Conservation (phyloP, 2,888 invertebrate genomes). For the Celastrina argiolus region DNA sequence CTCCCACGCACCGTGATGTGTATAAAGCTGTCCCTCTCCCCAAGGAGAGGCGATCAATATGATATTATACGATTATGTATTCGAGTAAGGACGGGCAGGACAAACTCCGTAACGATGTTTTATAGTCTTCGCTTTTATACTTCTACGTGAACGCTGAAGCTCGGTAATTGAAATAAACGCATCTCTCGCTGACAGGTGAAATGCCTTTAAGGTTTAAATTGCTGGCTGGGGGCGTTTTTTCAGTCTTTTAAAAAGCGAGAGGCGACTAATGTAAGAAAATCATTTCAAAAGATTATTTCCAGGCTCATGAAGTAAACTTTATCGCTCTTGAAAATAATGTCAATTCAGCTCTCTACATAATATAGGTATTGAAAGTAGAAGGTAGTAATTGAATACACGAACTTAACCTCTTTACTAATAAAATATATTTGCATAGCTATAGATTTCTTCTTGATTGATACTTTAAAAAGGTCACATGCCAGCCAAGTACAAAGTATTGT, state of each 20-base stretch:
- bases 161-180: conserved; percentile 9
- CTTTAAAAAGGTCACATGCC: too few relatives aligned
- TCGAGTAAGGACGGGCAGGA: conserved; percentile 22
- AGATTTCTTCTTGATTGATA: too few relatives aligned
- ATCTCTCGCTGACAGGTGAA: not conserved
- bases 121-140: conserved; percentile 27
- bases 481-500: too few relatives aligned
- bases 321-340: too few relatives aligned
- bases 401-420: too few relatives aligned
- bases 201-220: not conserved
- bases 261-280: too few relatives aligned
- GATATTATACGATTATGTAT: conserved; percentile 22
- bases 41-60: conserved; percentile 22
- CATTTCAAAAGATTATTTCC: too few relatives aligned
- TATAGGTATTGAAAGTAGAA: too few relatives aligned
- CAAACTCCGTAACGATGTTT: conserved; percentile 36
- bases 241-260: not conserved
- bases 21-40: not conserved
- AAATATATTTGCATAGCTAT: too few relatives aligned
- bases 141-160: not conserved
- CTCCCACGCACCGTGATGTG: not conserved
- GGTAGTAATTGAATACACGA: too few relatives aligned
- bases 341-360: too few relatives aligned
- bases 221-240: not conserved
- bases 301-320: too few relatives aligned